phyloP scores from a whole-genome alignment of 2,888 invertebrate genomes.

The Thysanoteuthis rhombus region DNA sequence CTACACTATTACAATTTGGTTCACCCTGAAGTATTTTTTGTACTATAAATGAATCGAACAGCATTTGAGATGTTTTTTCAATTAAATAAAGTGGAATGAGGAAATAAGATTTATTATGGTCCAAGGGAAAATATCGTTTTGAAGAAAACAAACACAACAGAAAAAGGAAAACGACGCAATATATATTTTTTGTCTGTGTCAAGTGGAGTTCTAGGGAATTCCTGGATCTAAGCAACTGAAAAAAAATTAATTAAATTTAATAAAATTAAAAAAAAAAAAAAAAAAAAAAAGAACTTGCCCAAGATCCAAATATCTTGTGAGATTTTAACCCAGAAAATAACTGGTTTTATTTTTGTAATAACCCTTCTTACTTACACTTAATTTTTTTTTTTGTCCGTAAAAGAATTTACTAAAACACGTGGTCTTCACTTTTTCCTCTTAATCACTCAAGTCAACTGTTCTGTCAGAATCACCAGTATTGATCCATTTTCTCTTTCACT shows the following conservation, averaged over 20 bases:
- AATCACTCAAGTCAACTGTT: background rate
- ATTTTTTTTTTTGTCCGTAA: background rate
- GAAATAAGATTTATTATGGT: too few species aligned
- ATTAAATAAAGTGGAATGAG: too few species aligned
- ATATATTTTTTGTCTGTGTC: too few species aligned
- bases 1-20: too few species aligned
- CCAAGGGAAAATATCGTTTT: too few species aligned
- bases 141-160: too few species aligned
- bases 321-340: background rate
- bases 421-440: background rate
- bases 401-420: background rate
- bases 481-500: background rate
- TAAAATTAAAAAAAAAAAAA: background rate
- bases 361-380: background rate
- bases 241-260: background rate
- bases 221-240: background rate
- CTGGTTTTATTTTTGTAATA: background rate
- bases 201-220: too few species aligned
- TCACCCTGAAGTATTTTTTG: too few species aligned
- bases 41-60: too few species aligned
- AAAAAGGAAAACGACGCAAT: too few species aligned
- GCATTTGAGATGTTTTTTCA: too few species aligned
- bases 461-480: background rate
- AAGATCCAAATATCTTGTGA: background rate
- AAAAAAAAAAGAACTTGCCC: background rate